phyloP scores from a whole-genome alignment of 2,888 invertebrate species.

The Polydrusus cervinus region DNA sequence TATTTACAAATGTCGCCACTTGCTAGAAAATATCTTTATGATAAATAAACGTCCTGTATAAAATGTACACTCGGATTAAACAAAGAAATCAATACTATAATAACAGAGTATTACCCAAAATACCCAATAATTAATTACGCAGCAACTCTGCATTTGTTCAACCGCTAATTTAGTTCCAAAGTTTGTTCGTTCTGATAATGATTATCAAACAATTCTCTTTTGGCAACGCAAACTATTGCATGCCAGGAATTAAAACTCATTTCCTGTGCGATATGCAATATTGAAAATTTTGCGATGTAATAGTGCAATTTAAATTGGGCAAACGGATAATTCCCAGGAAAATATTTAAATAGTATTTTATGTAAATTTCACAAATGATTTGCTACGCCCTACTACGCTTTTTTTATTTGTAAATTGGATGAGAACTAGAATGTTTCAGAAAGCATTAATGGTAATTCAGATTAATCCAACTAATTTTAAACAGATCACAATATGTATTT shows the following conservation, averaged over 20 bases:
- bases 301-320: neutral
- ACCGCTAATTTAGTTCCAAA: slow-evolving; percentile 32
- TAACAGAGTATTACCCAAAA: neutral
- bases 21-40: no score
- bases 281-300: neutral
- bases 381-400: neutral
- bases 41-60: neutral
- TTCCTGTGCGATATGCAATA: neutral
- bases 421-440: no score
- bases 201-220: slow-evolving; percentile 51
- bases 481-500: no score
- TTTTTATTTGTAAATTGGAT: neutral
- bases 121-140: slow-evolving; percentile 11
- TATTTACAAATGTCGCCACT: no score
- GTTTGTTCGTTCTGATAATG: slow-evolving; percentile 51
- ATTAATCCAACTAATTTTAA: no score
- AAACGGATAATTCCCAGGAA: no score
- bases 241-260: slow-evolving; percentile 30
- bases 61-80: neutral
- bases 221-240: slow-evolving; percentile 35
- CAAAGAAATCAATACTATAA: neutral
- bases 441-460: no score
- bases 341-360: no score
- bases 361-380: no score
- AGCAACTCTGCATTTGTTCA: slow-evolving; percentile 26